Conservation (phyloP, 2,888 invertebrate genomes). For the Lamellibrachia satsuma region DNA sequence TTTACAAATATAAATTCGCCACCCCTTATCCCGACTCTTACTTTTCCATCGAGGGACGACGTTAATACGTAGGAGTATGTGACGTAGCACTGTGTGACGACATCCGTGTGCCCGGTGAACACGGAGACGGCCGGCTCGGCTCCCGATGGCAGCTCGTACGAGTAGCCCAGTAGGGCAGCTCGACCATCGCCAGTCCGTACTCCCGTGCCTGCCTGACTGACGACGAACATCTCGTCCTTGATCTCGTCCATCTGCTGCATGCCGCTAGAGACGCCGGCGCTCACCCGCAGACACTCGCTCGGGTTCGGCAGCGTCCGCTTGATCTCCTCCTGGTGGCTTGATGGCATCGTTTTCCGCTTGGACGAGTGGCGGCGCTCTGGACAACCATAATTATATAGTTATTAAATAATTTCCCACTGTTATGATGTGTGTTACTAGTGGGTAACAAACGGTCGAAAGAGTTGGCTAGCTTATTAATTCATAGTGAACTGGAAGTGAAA, state of each 20-base stretch:
- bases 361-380: neutral
- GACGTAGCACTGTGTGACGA: conserved; percentile 19
- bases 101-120: conserved; percentile 12
- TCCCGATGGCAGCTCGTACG: neutral
- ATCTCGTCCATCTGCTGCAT: neutral
- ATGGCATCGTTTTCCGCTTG: neutral
- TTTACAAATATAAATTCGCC: neutral
- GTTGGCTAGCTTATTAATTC: no score
- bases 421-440: no score
- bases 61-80: conserved; percentile 3
- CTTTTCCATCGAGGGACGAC: neutral
- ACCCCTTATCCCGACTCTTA: neutral
- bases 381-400: neutral
- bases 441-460: no score
- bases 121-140: neutral
- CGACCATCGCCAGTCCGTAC: neutral
- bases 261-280: neutral
- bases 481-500: no score
- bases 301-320: neutral
- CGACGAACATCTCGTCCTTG: neutral
- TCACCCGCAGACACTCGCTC: neutral
- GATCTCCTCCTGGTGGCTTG: neutral
- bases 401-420: neutral
- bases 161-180: neutral
- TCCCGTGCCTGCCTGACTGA: neutral